These are phyloP conservation scores for Linyphia triangularis DNA, from an alignment of 2,888 invertebrate genomes.

Conservation along the genomic window DNA sequence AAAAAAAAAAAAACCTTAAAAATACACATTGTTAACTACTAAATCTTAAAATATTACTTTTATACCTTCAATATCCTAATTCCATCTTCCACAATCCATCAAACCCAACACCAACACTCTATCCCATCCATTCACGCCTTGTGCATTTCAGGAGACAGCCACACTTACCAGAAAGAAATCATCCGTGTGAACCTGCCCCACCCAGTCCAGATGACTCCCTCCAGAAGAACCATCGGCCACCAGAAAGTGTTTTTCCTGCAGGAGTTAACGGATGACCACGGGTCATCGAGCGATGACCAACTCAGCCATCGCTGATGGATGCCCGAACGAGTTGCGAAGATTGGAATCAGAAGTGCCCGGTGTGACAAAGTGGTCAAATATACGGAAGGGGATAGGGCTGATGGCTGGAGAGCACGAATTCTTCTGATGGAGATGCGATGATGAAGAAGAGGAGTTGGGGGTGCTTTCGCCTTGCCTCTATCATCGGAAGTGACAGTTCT, in stretches of 20 bases:
- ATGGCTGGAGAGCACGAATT: conserved; percentile 61
- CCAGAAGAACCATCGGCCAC: background rate
- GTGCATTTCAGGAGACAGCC: background rate
- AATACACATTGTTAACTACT: no score
- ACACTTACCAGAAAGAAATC: conserved; percentile 53
- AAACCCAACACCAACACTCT: background rate
- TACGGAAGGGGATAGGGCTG: conserved; percentile 46
- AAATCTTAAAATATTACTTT: no score
- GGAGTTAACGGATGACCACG: conserved; percentile 54
- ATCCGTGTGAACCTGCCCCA: conserved; percentile 38
- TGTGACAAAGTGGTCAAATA: conserved; percentile 69
- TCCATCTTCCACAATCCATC: background rate
- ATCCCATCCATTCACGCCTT: background rate
- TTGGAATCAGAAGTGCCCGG: conserved; percentile 54
- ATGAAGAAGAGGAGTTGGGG: no score
- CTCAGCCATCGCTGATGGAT: conserved; percentile 52
- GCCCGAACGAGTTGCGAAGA: conserved; percentile 57
- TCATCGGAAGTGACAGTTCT: conserved; percentile 32
- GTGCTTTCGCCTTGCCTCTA: conserved; percentile 37
- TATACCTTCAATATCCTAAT: no score
- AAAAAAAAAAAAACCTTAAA: no score
- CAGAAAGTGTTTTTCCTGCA: background rate
- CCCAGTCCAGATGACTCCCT: conserved; percentile 20
- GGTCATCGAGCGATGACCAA: conserved; percentile 51
- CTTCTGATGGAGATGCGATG: conserved; percentile 25